Base-by-base conservation (phyloP, 92 coral and sea anemone genomes). In the Metridium senile region DNA sequence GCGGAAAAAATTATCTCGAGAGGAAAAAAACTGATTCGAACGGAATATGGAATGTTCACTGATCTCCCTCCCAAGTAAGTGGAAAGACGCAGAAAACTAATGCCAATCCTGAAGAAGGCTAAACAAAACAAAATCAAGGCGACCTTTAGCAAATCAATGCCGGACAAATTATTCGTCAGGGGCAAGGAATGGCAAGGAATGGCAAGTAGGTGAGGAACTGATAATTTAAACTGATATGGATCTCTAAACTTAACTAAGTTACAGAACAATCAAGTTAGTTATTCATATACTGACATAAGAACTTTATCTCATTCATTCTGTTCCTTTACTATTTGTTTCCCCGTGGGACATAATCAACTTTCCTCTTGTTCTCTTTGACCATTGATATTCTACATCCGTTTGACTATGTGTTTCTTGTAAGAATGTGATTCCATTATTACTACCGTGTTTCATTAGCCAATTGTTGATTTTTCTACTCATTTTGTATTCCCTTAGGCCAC, bases 11-110 rank as follows among this genome's bases (percentile, higher is more conserved):
- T 81, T 26, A 45, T 81, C 52, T 28, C 74, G 11, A 19, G 21
- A n/a, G 85, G 63, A 59, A 61, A 53, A 19, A 33, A 21, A 11
- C 66, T 72, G 23, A 66, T 62, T 52, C 79, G 85, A 1, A 45
- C 75, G 0, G 43, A 54, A 7, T 82, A 33, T 67, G 47, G 31
- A 25, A 82, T 82, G 75, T 66, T 45, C 30, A 62, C 39, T 1
- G 78, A 69, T 69, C 54, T 82, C n/a, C 82, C 87, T 9, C 68
- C 62, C 19, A 72, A 67, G 33, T 74, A 68, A 3, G 33, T 67
- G 1, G 59, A 47, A 75, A 56, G 68, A 17, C 20, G 82, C 31
- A 82, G 26, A 29, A 18, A 8, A 17, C 33, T 11, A 11, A 62
- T 62, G 68, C 25, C 68, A 2, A 62, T 26, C 1, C 35, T 62